A percentile compares a stretch with the other conserved stretches of the same genome.
Conservation (phyloP, 1,140 invertebrate species). For the Drosophila kikkawai region DNA sequence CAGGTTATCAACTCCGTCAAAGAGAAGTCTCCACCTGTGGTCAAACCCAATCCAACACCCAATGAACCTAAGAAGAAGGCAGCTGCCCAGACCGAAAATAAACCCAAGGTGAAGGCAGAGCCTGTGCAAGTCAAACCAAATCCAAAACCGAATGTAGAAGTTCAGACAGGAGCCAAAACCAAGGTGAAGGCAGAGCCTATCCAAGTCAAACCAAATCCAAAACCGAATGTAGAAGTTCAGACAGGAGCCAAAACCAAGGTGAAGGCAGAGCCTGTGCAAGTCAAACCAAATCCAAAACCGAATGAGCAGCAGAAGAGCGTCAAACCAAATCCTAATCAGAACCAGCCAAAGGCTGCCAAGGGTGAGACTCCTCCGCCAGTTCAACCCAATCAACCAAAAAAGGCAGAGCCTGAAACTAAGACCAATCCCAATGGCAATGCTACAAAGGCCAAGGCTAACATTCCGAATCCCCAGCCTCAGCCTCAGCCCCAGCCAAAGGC, state of each 20-base stretch:
- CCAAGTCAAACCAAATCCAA: conserved; percentile 20
- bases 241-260: background rate
- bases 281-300: conserved; percentile 30
- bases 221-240: background rate
- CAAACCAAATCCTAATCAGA: background rate
- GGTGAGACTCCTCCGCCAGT: background rate
- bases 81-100: background rate
- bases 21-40: background rate
- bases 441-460: background rate
- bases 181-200: background rate
- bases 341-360: conserved; percentile 1
- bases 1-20: background rate
- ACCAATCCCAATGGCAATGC: conserved; percentile 2
- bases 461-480: background rate
- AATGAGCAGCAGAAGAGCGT: conserved; percentile 1
- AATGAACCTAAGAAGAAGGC: background rate
- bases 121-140: conserved; percentile 11
- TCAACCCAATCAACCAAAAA: background rate
- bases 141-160: conserved; percentile 4
- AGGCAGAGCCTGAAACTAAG: background rate
- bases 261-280: background rate
- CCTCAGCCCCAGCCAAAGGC: background rate
- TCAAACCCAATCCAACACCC: background rate
- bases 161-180: background rate
- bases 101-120: background rate